Evolutionary conservation across 1,140 invertebrate species (phyloP).

Genomic region (Cyclargus thomasi): DNA sequence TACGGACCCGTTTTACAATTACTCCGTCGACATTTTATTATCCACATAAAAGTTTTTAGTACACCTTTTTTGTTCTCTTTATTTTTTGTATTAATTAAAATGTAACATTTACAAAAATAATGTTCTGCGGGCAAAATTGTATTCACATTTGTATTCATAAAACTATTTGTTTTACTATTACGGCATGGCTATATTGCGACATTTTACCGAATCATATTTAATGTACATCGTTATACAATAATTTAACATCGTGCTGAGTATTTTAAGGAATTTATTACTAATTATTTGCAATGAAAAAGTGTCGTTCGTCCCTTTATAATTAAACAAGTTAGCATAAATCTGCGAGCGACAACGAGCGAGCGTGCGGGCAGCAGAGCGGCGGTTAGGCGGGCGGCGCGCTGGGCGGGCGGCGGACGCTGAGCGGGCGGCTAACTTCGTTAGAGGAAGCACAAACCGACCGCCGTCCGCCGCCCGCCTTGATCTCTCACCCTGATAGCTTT

Average conservation of each 20-base stretch:
- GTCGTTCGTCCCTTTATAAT: slow-evolving; percentile 32
- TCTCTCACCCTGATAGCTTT: slow-evolving; percentile 24
- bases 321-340: slow-evolving; percentile 49
- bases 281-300: background rate
- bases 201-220: no score
- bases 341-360: slow-evolving; percentile 33
- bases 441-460: slow-evolving; percentile 21
- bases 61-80: background rate
- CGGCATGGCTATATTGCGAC: no score
- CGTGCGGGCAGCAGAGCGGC: slow-evolving; percentile 31
- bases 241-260: no score
- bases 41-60: slow-evolving; percentile 3
- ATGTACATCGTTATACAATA: no score
- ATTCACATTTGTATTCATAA: background rate
- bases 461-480: slow-evolving; percentile 21
- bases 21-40: background rate
- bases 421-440: slow-evolving; percentile 43
- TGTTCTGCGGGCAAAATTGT: background rate
- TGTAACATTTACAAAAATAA: background rate
- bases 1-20: background rate
- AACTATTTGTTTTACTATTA: no score
- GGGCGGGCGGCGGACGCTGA: slow-evolving; percentile 31
- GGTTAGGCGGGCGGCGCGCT: slow-evolving; percentile 19
- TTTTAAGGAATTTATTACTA: no score
- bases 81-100: background rate